These are phyloP conservation scores for Sitophilus oryzae DNA, from an alignment of 1,140 invertebrate genomes.

Conservation along the genomic window DNA sequence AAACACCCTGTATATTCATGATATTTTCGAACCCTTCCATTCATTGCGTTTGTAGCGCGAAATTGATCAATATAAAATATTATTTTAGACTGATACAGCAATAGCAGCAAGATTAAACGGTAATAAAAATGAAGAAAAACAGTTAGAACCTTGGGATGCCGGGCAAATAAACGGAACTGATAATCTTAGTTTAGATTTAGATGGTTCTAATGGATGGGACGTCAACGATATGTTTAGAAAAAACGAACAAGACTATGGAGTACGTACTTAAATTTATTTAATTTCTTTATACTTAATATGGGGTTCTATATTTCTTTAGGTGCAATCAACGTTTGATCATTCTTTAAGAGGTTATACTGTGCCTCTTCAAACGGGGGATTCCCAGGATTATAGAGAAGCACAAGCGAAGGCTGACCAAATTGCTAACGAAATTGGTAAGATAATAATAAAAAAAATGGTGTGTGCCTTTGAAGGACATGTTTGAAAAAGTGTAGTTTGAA, in stretches of 20 bases:
- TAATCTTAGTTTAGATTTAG: constrained; percentile 55
- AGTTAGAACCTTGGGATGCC: constrained; percentile 84
- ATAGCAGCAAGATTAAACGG: constrained; percentile 60
- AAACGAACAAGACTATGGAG: constrained; percentile 85
- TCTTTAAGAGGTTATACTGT: constrained; percentile 88
- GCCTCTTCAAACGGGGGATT: constrained; percentile 74
- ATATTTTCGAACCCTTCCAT: too few species aligned
- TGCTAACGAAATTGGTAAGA: constrained; percentile 68
- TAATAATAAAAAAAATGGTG: not conserved
- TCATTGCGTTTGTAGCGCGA: too few species aligned
- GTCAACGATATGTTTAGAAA: constrained; percentile 90
- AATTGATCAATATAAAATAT: not conserved
- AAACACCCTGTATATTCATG: too few species aligned
- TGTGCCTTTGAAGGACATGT: too few species aligned
- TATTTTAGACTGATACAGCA: constrained; percentile 61
- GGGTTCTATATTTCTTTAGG: not conserved
- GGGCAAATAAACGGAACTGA: constrained; percentile 53
- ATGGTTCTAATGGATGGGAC: constrained; percentile 87
- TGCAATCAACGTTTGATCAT: constrained; percentile 61
- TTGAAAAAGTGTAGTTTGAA: too few species aligned
- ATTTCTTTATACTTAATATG: not conserved
- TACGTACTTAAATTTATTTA: constrained; percentile 48
- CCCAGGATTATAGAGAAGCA: constrained; percentile 74
- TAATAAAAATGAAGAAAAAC: constrained; percentile 59
- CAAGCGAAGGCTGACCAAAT: constrained; percentile 81